Percentiles rank a stretch among this genome's conserved stretches.
Evolutionary conservation across 2,888 invertebrate species (phyloP).

Genomic region (Drosophila mercatorum): DNA sequence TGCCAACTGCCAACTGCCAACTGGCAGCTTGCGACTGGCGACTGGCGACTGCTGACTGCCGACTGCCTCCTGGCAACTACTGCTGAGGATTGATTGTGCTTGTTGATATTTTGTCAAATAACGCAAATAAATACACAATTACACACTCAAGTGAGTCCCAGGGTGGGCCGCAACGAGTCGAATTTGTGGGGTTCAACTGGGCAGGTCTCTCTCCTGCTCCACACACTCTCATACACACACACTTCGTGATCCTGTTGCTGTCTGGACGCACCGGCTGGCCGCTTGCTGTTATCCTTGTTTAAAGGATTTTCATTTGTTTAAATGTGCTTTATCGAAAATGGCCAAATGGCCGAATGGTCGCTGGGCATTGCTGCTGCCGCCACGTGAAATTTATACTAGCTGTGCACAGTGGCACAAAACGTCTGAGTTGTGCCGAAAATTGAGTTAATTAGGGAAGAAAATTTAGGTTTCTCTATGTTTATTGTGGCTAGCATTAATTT

Average conservation of each 20-base stretch:
- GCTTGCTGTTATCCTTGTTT: slow-evolving; percentile 67
- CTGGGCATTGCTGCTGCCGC: slow-evolving; percentile 25
- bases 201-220: slow-evolving; percentile 22
- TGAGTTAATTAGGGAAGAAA: not conserved
- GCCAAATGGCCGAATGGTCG: slow-evolving; percentile 70
- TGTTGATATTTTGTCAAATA: slow-evolving; percentile 83
- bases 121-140: slow-evolving; percentile 84
- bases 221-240: slow-evolving; percentile 1
- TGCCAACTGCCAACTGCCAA: slow-evolving; percentile 44
- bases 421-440: not conserved
- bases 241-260: slow-evolving; percentile 5
- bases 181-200: slow-evolving; percentile 61
- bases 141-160: slow-evolving; percentile 82
- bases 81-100: slow-evolving; percentile 81
- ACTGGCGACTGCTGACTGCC: slow-evolving; percentile 26
- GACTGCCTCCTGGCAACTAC: slow-evolving; percentile 46
- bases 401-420: slow-evolving; percentile 48
- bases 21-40: not conserved
- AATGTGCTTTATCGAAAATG: slow-evolving; percentile 80
- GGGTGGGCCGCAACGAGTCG: slow-evolving; percentile 27
- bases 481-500: too few relatives aligned
- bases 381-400: slow-evolving; percentile 48
- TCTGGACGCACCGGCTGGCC: slow-evolving; percentile 1
- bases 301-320: slow-evolving; percentile 81
- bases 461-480: too few relatives aligned